Evolutionary conservation across 2,888 invertebrate genomes (phyloP).

Genomic region (Xestobium rufovillosum): DNA sequence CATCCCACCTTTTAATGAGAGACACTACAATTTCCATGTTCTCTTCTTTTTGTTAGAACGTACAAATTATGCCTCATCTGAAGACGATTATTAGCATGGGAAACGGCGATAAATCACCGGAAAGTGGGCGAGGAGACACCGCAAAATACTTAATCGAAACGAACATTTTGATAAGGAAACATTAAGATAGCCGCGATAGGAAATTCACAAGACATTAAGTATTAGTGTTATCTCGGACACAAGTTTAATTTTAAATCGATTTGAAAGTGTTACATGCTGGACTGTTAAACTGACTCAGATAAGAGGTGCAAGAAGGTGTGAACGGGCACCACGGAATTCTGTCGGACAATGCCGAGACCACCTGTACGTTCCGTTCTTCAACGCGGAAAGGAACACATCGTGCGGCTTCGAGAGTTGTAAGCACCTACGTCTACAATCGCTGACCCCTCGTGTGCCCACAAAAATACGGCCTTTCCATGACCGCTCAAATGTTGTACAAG

Average conservation of each 20-base stretch:
- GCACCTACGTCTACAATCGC: no score
- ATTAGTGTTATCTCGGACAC: conserved; percentile 38
- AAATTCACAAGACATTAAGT: conserved; percentile 33
- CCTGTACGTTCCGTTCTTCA: background rate
- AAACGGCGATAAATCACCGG: conserved; percentile 15
- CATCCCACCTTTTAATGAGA: no score
- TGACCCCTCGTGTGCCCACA: no score
- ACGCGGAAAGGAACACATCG: no score
- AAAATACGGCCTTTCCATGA: no score
- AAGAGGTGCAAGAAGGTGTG: conserved; percentile 26
- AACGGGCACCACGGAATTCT: conserved; percentile 1
- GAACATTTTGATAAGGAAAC: conserved; percentile 34
- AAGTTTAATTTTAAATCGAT: conserved; percentile 45
- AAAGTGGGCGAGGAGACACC: conserved; percentile 35
- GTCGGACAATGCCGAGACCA: no score
- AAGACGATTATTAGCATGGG: no score
- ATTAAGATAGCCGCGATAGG: conserved; percentile 38
- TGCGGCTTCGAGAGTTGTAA: no score
- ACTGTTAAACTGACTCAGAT: conserved; percentile 35
- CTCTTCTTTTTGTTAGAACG: no score
- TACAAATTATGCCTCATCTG: no score
- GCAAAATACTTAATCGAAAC: conserved; percentile 40
- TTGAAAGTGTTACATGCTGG: conserved; percentile 38
- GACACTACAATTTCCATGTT: no score
- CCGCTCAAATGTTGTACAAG: no score